Evolutionary conservation across 2,888 invertebrate species (phyloP).

Genomic region (Micoletzkya japonica): DNA sequence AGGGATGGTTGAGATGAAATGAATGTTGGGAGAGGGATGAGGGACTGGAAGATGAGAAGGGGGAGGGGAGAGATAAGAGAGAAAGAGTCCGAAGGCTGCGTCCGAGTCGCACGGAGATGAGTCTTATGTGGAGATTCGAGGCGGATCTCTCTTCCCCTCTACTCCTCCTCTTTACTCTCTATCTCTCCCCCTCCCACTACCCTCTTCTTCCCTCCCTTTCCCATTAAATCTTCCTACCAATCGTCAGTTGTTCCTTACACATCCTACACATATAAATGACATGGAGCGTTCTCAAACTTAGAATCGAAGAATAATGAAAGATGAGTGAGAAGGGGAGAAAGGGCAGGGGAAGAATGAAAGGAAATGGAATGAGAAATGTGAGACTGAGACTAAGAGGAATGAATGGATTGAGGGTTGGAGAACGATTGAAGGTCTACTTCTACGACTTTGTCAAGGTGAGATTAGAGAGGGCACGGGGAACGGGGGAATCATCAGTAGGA

Average conservation of each 20-base stretch:
- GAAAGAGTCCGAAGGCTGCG: too few relatives aligned
- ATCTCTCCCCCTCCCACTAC: too few relatives aligned
- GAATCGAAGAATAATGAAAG: neutral
- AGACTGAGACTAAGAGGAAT: neutral
- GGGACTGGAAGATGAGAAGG: neutral
- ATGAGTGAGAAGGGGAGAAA: neutral
- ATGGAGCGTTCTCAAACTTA: neutral
- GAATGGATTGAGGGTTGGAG: constrained; percentile 46
- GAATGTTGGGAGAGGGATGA: neutral
- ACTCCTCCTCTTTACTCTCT: too few relatives aligned
- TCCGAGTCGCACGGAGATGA: too few relatives aligned
- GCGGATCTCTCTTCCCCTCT: too few relatives aligned
- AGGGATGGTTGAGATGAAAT: neutral
- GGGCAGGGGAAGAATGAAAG: neutral
- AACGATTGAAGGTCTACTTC: constrained; percentile 55
- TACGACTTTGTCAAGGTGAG: constrained; percentile 59
- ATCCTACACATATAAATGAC: too few relatives aligned
- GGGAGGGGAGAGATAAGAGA: neutral
- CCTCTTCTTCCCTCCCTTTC: too few relatives aligned
- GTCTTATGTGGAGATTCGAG: too few relatives aligned
- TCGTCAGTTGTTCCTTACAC: too few relatives aligned
- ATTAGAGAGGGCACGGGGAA: neutral
- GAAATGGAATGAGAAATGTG: neutral
- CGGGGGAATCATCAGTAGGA: neutral
- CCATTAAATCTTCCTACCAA: too few relatives aligned